These are phyloP conservation scores for Lasioglossum zephyrum DNA, from an alignment of 2,888 invertebrate genomes.

Conservation along the genomic window DNA sequence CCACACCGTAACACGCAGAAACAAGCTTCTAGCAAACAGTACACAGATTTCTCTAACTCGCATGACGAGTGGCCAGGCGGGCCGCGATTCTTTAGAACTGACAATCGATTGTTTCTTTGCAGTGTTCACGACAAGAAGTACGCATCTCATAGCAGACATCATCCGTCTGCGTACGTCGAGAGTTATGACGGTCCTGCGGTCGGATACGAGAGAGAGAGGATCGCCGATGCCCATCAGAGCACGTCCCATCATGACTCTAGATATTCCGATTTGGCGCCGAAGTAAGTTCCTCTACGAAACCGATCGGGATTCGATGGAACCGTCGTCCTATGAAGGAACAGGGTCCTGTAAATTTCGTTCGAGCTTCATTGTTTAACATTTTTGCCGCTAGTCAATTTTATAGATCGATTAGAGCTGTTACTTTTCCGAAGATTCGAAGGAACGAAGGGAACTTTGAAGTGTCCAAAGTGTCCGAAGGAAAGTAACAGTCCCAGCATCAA, in stretches of 20 bases:
- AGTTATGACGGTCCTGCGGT: conserved; percentile 85
- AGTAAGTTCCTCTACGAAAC: conserved; percentile 87
- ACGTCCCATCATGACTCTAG: conserved; percentile 88
- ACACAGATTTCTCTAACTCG: conserved; percentile 68
- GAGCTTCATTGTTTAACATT: background rate
- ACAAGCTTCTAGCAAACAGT: conserved; percentile 57
- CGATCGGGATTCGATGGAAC: background rate
- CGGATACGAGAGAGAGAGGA: conserved; percentile 82
- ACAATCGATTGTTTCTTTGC: conserved; percentile 68
- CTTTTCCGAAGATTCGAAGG: no score
- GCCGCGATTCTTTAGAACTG: background rate
- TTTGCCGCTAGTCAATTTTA: background rate
- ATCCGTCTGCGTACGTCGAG: conserved; percentile 84
- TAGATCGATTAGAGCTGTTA: no score
- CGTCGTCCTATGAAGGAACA: conserved; percentile 18
- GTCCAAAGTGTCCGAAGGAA: no score
- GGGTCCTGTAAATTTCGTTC: background rate
- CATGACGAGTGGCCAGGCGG: conserved; percentile 66
- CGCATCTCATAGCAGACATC: conserved; percentile 85
- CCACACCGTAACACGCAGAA: conserved; percentile 45
- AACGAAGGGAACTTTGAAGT: no score
- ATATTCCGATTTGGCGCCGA: conserved; percentile 94
- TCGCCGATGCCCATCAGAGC: conserved; percentile 83
- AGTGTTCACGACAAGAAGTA: conserved; percentile 83
- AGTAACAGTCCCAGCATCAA: no score